phyloP scores from a whole-genome alignment of 2,888 invertebrate species.

The Thelaira solivaga region DNA sequence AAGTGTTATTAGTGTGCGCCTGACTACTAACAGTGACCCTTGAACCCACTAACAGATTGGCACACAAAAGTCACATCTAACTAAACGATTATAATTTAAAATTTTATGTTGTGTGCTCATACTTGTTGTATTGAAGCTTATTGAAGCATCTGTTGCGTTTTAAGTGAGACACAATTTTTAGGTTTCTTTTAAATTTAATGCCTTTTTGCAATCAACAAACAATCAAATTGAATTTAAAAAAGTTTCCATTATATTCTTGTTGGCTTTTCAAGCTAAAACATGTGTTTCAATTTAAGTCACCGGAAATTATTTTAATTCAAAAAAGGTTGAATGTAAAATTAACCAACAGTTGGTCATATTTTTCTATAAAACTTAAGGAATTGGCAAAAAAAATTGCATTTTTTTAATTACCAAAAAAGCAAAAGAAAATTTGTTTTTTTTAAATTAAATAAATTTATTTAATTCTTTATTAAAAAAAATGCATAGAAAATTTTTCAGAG shows the following conservation, averaged over 20 bases:
- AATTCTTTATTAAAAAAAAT: no score
- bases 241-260: not conserved
- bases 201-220: constrained; percentile 24
- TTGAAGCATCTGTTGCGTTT: constrained; percentile 16
- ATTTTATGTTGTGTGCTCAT: not conserved
- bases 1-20: no score
- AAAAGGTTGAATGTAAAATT: no score
- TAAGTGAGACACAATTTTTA: no score
- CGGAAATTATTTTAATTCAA: constrained; percentile 25
- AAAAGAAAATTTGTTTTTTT: no score
- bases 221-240: constrained; percentile 25
- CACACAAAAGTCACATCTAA: no score
- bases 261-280: not conserved
- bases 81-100: not conserved
- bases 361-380: not conserved
- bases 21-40: no score
- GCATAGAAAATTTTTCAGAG: no score
- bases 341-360: constrained; percentile 34
- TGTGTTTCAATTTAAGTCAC: constrained; percentile 37
- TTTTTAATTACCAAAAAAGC: no score
- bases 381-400: not conserved
- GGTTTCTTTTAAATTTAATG: not conserved
- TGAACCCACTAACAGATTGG: no score
- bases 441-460: no score
- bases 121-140: not conserved